Percentiles rank a stretch among this genome's conserved stretches.
Evolutionary conservation across 2,888 invertebrate genomes (phyloP).

Genomic region (Apoderus coryli): DNA sequence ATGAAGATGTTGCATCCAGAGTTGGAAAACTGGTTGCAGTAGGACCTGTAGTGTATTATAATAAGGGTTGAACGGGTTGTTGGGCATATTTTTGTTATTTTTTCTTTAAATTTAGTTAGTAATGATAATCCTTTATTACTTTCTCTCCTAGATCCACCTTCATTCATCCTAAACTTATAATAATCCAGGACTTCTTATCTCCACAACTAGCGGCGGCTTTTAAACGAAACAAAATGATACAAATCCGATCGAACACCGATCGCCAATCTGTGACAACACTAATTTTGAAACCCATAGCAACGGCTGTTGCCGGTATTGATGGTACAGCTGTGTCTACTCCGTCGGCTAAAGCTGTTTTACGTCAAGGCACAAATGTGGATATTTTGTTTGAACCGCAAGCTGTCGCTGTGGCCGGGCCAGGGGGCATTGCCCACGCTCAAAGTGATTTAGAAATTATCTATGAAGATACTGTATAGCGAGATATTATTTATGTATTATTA

Average conservation of each 20-base stretch:
- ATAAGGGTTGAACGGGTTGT: slow-evolving; percentile 22
- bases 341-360: slow-evolving; percentile 47
- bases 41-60: slow-evolving; percentile 58
- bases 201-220: too few species aligned
- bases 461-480: slow-evolving; percentile 22
- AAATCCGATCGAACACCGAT: slow-evolving; percentile 2
- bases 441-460: slow-evolving; percentile 45
- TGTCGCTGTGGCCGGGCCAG: slow-evolving; percentile 58
- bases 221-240: too few species aligned
- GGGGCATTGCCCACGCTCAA: slow-evolving; percentile 61
- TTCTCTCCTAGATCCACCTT: too few species aligned
- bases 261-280: slow-evolving; percentile 28
- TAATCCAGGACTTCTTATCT: too few species aligned
- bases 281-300: slow-evolving; percentile 49
- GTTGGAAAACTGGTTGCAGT: slow-evolving; percentile 58
- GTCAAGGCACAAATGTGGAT: slow-evolving; percentile 43
- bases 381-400: slow-evolving; percentile 53
- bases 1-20: slow-evolving; percentile 33
- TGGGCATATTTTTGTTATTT: too few species aligned
- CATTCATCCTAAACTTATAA: too few species aligned
- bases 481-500: too few species aligned
- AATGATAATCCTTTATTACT: too few species aligned
- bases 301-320: slow-evolving; percentile 46
- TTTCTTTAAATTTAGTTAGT: too few species aligned
- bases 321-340: slow-evolving; percentile 59